These are phyloP conservation scores for Leptopterna dolabrata DNA, from an alignment of 2,888 invertebrate species.

Conservation along the genomic window DNA sequence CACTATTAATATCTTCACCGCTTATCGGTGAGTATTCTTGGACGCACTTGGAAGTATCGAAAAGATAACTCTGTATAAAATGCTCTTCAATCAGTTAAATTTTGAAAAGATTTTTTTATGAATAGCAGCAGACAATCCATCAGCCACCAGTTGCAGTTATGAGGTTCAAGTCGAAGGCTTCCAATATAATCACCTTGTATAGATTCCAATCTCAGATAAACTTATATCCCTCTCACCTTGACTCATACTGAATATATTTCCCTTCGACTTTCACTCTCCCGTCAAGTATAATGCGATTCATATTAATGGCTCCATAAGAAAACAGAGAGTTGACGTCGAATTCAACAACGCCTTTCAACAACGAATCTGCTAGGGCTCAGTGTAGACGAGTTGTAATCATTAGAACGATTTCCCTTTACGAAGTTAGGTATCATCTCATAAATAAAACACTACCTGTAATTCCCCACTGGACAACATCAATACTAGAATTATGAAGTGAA, in stretches of 20 bases:
- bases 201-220: slow-evolving; percentile 44
- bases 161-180: background rate
- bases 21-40: no score
- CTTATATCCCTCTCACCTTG: slow-evolving; percentile 22
- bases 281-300: background rate
- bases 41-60: no score
- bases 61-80: no score
- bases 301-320: background rate
- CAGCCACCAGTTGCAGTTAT: background rate
- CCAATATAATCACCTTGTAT: slow-evolving; percentile 25
- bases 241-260: slow-evolving; percentile 16
- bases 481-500: no score
- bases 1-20: no score
- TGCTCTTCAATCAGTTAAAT: no score
- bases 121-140: background rate
- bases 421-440: no score
- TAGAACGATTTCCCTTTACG: background rate
- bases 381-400: background rate
- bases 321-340: background rate
- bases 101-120: background rate
- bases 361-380: background rate
- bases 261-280: slow-evolving; percentile 29
- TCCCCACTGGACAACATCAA: no score
- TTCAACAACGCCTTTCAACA: background rate
- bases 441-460: no score